Evolutionary conservation across 92 coral and sea anemone genomes (phyloP), one percentile per base, ranked within the genome.

Genomic region (Parazoanthus darwini): DNA sequence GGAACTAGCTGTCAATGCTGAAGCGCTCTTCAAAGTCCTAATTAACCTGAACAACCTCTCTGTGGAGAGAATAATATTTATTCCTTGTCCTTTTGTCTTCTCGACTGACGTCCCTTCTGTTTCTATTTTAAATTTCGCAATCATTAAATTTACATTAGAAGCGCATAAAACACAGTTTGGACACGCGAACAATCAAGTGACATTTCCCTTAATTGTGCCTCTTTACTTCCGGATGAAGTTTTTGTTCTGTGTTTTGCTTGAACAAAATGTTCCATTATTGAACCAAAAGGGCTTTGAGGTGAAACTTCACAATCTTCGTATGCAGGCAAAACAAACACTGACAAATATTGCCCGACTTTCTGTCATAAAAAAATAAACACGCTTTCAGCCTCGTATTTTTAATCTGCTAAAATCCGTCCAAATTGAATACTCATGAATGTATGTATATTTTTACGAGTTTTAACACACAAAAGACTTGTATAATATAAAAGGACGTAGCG

Each of bases 311-410:
- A 82, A 58, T 73, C 65, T 39, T 67, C 63, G 25, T 46, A 70
- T 70, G 78, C 35, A 84, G 79, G 74, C 50, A 39, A 80, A 90
- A 86, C 90, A 91, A 85, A 81, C 58, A 89, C 11, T 78, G 67
- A 82, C 83, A 80, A 85, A 83, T 88, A 79, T 84, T 59, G 89
- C 37, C 82, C 86, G 86, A 86, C 91, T 63, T 91, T 80, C 93
- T 91, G 93, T 91, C 93, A 85, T 33, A 78, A 18, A 87, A 79
- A 91, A 68, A 80, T 88, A 91, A 91, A 91, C 91, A 91, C 42
- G 82, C 70, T 71, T 63, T 67, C 58, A 74, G 75, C 82, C 77
- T 79, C 82, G 88, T 74, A 46, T 74, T 82, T 79, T 56, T 91
- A 85, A 91, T 91, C 84, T 85, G 91, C 89, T 80, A 88, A 91